A percentile compares a stretch with the other conserved stretches of the same genome.
These are phyloP conservation scores for Falco cherrug DNA, from an alignment of 2,797 vertebrate genomes.

Conservation along the genomic window DNA sequence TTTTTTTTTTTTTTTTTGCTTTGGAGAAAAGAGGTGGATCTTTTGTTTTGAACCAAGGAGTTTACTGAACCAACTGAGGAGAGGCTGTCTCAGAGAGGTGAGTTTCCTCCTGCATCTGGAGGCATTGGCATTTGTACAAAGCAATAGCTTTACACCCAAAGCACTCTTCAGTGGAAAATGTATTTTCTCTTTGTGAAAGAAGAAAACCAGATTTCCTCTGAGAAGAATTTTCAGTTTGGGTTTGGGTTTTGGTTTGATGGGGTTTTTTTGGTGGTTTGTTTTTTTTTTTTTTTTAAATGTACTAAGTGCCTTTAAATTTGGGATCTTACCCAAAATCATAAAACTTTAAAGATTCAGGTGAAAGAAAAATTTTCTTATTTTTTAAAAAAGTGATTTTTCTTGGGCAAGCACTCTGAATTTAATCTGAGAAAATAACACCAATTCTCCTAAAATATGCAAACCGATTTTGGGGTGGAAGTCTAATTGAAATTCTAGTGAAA, in stretches of 20 bases:
- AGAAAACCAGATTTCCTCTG: neutral
- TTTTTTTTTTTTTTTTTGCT: neutral
- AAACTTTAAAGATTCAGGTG: neutral
- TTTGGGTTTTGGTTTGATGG: neutral
- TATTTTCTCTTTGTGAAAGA: neutral
- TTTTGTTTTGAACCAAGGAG: neutral
- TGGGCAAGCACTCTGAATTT: neutral
- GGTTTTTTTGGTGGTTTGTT: too few relatives aligned
- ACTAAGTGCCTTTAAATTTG: neutral
- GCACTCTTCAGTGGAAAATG: neutral
- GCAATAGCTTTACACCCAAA: neutral
- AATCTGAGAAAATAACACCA: neutral
- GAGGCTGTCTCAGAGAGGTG: neutral
- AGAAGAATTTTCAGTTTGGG: neutral
- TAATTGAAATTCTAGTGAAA: neutral
- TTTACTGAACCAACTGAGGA: neutral
- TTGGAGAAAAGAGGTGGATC: neutral
- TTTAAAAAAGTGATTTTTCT: neutral
- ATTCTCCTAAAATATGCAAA: neutral
- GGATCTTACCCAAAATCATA: neutral
- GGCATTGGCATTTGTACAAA: neutral
- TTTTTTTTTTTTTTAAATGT: too few relatives aligned
- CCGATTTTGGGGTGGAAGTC: neutral
- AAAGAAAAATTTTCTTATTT: neutral
- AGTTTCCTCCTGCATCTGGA: neutral